Percentiles rank a stretch among this genome's conserved stretches.
Conservation (phyloP, 2,888 invertebrate genomes). For the Biston stratarius region DNA sequence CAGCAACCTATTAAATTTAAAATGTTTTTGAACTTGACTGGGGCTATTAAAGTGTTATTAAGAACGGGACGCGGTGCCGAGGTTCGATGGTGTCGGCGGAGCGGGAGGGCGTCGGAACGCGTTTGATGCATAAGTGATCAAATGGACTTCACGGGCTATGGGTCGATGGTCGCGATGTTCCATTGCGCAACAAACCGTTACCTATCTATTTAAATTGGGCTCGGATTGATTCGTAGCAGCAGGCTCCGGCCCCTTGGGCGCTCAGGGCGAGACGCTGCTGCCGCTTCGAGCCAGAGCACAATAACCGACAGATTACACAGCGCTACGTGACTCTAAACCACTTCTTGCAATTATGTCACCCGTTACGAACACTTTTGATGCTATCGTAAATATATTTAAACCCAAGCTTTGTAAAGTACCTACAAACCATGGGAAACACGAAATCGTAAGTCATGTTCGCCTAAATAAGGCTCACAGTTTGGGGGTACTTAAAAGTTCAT, state of each 20-base stretch:
- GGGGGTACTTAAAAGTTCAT: constrained; percentile 12
- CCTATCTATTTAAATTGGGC: constrained; percentile 81
- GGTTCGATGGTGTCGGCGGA: constrained; percentile 51
- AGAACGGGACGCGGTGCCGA: constrained; percentile 59
- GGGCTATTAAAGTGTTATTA: constrained; percentile 67
- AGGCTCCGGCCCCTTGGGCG: constrained; percentile 42
- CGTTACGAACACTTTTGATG: constrained; percentile 51
- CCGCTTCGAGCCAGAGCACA: constrained; percentile 54
- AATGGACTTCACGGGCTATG: constrained; percentile 67
- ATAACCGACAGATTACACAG: constrained; percentile 66
- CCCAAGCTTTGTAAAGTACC: constrained; percentile 22
- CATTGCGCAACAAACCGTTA: constrained; percentile 81
- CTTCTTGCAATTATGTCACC: constrained; percentile 65
- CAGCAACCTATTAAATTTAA: constrained; percentile 60
- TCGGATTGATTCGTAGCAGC: constrained; percentile 70
- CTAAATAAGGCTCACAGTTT: constrained; percentile 13
- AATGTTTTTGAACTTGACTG: constrained; percentile 67
- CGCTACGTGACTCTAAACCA: constrained; percentile 64
- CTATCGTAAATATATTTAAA: constrained; percentile 47
- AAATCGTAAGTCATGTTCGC: constrained; percentile 25
- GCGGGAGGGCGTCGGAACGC: constrained; percentile 68
- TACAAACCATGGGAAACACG: constrained; percentile 28
- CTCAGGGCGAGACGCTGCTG: constrained; percentile 56
- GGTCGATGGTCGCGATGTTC: constrained; percentile 70
- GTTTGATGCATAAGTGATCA: constrained; percentile 82